These are phyloP conservation scores for Tortricodes alternella DNA, from an alignment of 2,888 invertebrate species.

Conservation along the genomic window DNA sequence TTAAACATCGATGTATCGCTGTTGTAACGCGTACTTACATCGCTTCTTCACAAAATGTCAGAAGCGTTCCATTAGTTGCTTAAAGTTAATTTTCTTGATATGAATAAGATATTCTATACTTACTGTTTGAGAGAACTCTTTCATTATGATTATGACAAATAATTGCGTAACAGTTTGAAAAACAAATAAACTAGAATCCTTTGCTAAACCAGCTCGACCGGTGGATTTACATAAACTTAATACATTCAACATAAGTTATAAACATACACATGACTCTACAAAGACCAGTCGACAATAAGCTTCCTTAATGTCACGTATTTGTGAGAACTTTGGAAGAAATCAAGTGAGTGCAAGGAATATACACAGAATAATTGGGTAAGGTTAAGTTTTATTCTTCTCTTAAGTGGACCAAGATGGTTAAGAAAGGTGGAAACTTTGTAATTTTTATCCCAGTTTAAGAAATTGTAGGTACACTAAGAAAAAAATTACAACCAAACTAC, in stretches of 20 bases:
- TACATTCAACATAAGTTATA: constrained; percentile 20
- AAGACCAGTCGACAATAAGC: constrained; percentile 14
- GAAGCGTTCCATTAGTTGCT: no score
- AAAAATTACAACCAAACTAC: no score
- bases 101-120: background rate
- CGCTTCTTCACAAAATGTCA: no score
- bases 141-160: background rate
- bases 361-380: constrained; percentile 5
- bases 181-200: constrained; percentile 17
- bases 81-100: no score
- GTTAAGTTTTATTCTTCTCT: no score
- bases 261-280: constrained; percentile 15
- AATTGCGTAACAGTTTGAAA: constrained; percentile 20
- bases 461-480: no score
- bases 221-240: constrained; percentile 25
- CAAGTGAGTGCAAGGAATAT: background rate
- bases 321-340: background rate
- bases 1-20: no score
- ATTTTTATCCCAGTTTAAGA: no score
- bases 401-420: no score
- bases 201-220: constrained; percentile 24
- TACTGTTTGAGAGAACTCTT: background rate
- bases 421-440: no score
- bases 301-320: constrained; percentile 15
- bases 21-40: no score